A percentile compares a stretch with the other conserved stretches of the same genome.
Evolutionary conservation across 2,113 vertebrate genomes (phyloP).

Genomic region (Thomomys bottae): DNA sequence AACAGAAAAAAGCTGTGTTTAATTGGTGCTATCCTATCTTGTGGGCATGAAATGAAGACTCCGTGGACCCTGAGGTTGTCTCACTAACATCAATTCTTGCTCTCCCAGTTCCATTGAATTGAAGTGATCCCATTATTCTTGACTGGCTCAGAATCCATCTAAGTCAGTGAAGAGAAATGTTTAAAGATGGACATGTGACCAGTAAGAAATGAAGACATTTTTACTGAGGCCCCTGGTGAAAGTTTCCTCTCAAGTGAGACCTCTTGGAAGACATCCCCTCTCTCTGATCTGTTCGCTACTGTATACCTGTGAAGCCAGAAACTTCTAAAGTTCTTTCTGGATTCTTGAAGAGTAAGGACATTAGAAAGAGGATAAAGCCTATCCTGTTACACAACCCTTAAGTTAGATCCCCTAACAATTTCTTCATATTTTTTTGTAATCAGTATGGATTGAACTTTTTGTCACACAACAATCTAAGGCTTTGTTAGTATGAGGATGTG

Average conservation of each 20-base stretch:
- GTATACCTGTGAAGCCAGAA: not conserved
- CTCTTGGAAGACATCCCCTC: not conserved
- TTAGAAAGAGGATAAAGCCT: not conserved
- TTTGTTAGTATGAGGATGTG: not conserved
- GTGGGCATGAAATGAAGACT: not conserved
- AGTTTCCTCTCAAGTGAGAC: not conserved
- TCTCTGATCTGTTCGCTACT: not conserved
- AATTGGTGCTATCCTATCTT: not conserved
- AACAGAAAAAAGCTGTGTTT: not conserved
- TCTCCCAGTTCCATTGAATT: not conserved
- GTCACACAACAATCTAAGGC: not conserved
- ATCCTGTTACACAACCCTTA: not conserved
- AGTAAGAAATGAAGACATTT: not conserved
- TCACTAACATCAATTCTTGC: not conserved
- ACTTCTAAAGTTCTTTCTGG: not conserved
- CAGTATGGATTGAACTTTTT: not conserved
- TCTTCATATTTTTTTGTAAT: not conserved
- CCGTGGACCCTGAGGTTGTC: too few relatives aligned
- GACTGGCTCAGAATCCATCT: not conserved
- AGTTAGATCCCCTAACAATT: not conserved
- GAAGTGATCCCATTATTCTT: not conserved
- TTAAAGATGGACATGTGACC: not conserved
- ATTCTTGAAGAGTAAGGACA: not conserved
- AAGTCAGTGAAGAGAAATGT: not conserved
- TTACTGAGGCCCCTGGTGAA: not conserved